Percentiles rank a stretch among this genome's conserved stretches.
These are phyloP conservation scores for Heliconius congener DNA, from an alignment of 1,140 invertebrate genomes.

Conservation along the genomic window DNA sequence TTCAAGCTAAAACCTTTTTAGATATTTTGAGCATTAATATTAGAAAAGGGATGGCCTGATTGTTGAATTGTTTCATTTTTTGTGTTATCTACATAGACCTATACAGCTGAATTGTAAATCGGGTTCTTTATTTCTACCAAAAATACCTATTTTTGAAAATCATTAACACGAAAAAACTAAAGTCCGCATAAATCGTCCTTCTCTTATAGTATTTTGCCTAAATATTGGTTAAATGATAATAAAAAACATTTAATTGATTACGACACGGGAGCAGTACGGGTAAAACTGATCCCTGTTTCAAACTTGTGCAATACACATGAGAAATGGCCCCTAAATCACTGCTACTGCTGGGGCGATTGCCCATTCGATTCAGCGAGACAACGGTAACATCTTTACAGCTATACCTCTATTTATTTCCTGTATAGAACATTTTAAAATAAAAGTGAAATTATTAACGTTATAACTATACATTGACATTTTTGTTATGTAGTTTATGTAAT, in stretches of 20 bases:
- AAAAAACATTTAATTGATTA: slow-evolving; percentile 42
- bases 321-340: slow-evolving; percentile 50
- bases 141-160: not conserved
- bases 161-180: not conserved
- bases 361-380: slow-evolving; percentile 33
- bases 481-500: not conserved
- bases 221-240: slow-evolving; percentile 11
- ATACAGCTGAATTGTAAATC: not conserved
- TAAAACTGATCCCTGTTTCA: slow-evolving; percentile 38
- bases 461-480: not conserved
- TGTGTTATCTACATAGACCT: not conserved
- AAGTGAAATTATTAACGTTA: slow-evolving; percentile 3
- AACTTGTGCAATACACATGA: slow-evolving; percentile 55
- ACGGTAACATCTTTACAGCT: slow-evolving; percentile 30
- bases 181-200: not conserved
- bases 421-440: not conserved
- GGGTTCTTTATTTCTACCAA: not conserved
- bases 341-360: slow-evolving; percentile 35
- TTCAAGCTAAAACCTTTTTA: slow-evolving; percentile 61
- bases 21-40: slow-evolving; percentile 45
- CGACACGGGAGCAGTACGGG: slow-evolving; percentile 26
- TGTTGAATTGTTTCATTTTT: not conserved
- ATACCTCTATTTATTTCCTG: slow-evolving; percentile 3
- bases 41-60: slow-evolving; percentile 5
- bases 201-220: not conserved